phyloP scores from a whole-genome alignment of 2,888 invertebrate species.

The Agrotis ipsilon region DNA sequence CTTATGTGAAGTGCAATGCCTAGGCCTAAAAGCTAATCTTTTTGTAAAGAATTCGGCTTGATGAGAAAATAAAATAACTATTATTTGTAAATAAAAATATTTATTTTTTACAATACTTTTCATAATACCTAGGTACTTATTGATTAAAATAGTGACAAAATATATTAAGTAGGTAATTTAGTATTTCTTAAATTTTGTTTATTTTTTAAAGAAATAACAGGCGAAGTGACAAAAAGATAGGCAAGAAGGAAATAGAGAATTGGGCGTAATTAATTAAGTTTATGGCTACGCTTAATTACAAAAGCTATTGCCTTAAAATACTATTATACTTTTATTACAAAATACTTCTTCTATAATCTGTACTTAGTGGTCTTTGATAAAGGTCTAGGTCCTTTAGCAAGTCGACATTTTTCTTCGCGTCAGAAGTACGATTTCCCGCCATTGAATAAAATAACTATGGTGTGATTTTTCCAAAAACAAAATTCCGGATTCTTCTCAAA shows the following conservation, averaged over 20 bases:
- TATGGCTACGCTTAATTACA: background rate
- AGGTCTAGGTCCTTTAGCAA: conserved; percentile 28
- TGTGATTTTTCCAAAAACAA: conserved; percentile 13
- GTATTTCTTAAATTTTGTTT: conserved; percentile 16
- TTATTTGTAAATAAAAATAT: conserved; percentile 68
- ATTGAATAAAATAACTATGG: background rate
- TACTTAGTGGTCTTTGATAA: background rate
- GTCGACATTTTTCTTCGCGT: conserved; percentile 10
- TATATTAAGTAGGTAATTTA: conserved; percentile 30
- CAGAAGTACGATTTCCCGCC: background rate
- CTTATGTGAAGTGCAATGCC: too few species aligned
- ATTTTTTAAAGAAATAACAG: background rate
- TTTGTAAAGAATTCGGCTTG: too few species aligned
- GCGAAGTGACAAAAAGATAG: background rate
- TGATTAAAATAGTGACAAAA: conserved; percentile 49
- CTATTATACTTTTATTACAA: conserved; percentile 13
- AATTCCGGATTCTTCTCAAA: conserved; percentile 19
- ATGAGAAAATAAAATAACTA: conserved; percentile 54
- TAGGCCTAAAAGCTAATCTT: too few species aligned
- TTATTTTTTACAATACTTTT: conserved; percentile 64
- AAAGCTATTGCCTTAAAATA: conserved; percentile 13
- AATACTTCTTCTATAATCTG: conserved; percentile 15
- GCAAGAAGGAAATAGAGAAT: background rate
- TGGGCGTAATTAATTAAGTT: conserved; percentile 4
- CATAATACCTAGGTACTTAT: conserved; percentile 58